A percentile compares a stretch with the other conserved stretches of the same genome.
These are phyloP conservation scores for Antheraea pernyi DNA, from an alignment of 1,140 invertebrate species.

Conservation along the genomic window DNA sequence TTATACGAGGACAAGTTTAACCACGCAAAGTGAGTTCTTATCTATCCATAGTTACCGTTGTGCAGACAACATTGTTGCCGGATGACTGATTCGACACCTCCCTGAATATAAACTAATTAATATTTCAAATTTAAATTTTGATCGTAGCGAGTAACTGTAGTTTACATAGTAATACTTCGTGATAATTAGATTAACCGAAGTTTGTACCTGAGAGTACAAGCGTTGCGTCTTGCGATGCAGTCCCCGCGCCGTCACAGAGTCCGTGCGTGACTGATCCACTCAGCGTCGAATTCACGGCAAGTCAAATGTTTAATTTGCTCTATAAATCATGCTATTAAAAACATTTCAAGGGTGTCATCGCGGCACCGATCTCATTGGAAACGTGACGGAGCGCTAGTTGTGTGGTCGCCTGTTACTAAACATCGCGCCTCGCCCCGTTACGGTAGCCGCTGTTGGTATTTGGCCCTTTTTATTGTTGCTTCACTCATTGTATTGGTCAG, in stretches of 20 bases:
- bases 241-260: slow-evolving; percentile 36
- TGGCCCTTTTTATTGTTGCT: slow-evolving; percentile 34
- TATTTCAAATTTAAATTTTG: too few species aligned
- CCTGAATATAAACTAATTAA: too few species aligned
- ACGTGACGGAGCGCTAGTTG: slow-evolving; percentile 62
- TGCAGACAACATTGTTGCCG: too few species aligned
- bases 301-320: slow-evolving; percentile 79
- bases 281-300: slow-evolving; percentile 74
- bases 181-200: background rate
- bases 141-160: too few species aligned
- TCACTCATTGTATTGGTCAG: background rate
- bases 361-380: slow-evolving; percentile 67
- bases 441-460: slow-evolving; percentile 40
- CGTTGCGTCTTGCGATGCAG: background rate
- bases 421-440: background rate
- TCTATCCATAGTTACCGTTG: too few species aligned
- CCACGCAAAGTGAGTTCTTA: too few species aligned
- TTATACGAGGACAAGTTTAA: too few species aligned
- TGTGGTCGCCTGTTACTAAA: slow-evolving; percentile 38
- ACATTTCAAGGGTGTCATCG: slow-evolving; percentile 77
- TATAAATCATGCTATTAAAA: slow-evolving; percentile 78
- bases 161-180: background rate
- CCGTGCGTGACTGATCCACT: slow-evolving; percentile 75
- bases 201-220: slow-evolving; percentile 6
- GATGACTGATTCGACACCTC: too few species aligned